Conservation (phyloP, 2,113 vertebrate genomes). For the Furnarius figulus region DNA sequence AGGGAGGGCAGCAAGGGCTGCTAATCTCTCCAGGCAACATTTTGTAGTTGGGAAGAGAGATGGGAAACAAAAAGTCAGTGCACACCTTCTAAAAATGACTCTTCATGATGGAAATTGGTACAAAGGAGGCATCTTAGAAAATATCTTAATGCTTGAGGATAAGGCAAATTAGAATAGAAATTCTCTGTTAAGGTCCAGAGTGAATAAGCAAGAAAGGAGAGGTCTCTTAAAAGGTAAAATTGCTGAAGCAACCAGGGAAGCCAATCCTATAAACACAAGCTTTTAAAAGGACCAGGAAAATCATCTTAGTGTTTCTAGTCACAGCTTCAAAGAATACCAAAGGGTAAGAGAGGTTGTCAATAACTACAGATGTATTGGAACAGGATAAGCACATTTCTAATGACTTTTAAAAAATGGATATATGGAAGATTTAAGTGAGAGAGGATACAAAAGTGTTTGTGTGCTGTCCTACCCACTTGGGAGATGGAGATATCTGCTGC, state of each 20-base stretch:
- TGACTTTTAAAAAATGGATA: background rate
- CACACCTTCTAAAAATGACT: background rate
- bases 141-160: background rate
- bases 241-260: background rate
- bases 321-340: constrained; percentile 10
- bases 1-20: background rate
- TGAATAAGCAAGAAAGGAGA: background rate
- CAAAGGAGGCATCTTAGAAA: background rate
- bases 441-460: background rate
- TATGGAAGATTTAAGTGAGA: background rate
- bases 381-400: background rate
- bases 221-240: background rate
- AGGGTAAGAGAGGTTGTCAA: background rate
- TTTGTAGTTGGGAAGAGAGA: background rate
- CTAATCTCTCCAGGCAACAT: constrained; percentile 24
- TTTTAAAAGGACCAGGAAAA: background rate
- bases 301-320: background rate
- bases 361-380: background rate
- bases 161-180: background rate
- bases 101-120: background rate
- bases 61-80: background rate
- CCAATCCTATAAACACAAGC: background rate
- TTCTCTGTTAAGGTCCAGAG: background rate
- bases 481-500: background rate
- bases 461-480: background rate